phyloP scores from a whole-genome alignment of 2,888 invertebrate genomes.

The Hybos culiciformis region DNA sequence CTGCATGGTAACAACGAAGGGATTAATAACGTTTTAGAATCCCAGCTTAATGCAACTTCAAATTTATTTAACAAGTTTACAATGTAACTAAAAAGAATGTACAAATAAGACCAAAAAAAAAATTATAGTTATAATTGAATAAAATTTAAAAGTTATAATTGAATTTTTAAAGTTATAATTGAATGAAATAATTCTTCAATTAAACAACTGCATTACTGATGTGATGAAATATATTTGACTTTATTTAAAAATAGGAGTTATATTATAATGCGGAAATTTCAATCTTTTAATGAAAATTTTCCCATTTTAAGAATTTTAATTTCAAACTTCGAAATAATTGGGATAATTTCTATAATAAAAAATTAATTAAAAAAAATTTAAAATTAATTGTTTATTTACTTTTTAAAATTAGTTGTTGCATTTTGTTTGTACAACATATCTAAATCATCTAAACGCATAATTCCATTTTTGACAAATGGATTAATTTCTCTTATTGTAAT shows the following conservation, averaged over 20 bases:
- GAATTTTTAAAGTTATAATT: no score
- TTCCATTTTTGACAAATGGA: constrained; percentile 81
- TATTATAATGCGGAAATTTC: no score
- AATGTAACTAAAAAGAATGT: constrained; percentile 51
- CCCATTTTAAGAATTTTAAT: no score
- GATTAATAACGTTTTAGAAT: constrained; percentile 75
- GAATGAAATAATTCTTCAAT: no score
- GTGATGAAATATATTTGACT: no score
- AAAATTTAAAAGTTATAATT: no score
- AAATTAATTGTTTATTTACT: constrained; percentile 16
- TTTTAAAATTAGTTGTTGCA: constrained; percentile 47
- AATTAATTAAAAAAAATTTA: not conserved
- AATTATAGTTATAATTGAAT: no score
- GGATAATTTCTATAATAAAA: not conserved
- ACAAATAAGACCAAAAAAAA: not conserved
- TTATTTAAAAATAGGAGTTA: no score
- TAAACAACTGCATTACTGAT: no score
- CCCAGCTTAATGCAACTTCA: constrained; percentile 94
- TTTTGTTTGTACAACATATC: constrained; percentile 83
- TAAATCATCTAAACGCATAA: constrained; percentile 89
- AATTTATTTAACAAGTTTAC: constrained; percentile 89
- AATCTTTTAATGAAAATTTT: no score
- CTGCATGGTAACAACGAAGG: constrained; percentile 73
- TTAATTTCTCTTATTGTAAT: constrained; percentile 96
- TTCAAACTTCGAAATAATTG: no score